A percentile compares a stretch with the other conserved stretches of the same genome.
phyloP scores from a whole-genome alignment of 2,113 vertebrate genomes.

The Deroptyus accipitrinus region DNA sequence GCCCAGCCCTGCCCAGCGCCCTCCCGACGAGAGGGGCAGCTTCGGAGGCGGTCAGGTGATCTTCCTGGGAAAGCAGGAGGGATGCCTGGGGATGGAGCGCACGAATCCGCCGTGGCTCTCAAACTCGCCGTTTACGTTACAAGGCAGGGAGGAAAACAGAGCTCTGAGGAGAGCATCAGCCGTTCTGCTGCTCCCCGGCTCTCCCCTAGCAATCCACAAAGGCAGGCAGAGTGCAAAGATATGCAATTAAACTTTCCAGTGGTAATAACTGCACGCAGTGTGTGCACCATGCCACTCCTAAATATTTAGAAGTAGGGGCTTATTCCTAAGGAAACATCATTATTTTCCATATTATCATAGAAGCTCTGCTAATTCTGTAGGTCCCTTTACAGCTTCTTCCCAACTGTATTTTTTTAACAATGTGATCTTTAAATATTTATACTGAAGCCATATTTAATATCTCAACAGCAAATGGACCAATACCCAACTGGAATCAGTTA shows the following conservation, averaged over 20 bases:
- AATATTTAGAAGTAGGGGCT: not conserved
- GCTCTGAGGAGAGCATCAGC: conserved; percentile 36
- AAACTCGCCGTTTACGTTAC: conserved; percentile 68
- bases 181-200: conserved; percentile 45
- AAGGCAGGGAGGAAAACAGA: conserved; percentile 55
- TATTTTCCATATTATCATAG: not conserved
- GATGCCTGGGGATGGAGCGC: conserved; percentile 44
- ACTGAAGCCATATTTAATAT: conserved; percentile 14
- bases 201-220: conserved; percentile 31
- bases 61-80: conserved; percentile 11
- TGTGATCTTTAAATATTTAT: not conserved
- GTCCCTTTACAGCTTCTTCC: not conserved
- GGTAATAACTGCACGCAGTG: not conserved
- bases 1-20: conserved; percentile 55
- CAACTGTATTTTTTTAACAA: not conserved
- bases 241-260: conserved; percentile 72
- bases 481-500: not conserved
- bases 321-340: not conserved
- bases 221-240: conserved; percentile 8
- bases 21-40: not conserved
- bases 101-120: conserved; percentile 16
- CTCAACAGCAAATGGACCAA: not conserved
- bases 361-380: not conserved
- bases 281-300: not conserved
- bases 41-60: conserved; percentile 73